These are phyloP conservation scores for Acrossocheilus wenchowensis DNA, from an alignment of 2,797 vertebrate species.

Conservation along the genomic window DNA sequence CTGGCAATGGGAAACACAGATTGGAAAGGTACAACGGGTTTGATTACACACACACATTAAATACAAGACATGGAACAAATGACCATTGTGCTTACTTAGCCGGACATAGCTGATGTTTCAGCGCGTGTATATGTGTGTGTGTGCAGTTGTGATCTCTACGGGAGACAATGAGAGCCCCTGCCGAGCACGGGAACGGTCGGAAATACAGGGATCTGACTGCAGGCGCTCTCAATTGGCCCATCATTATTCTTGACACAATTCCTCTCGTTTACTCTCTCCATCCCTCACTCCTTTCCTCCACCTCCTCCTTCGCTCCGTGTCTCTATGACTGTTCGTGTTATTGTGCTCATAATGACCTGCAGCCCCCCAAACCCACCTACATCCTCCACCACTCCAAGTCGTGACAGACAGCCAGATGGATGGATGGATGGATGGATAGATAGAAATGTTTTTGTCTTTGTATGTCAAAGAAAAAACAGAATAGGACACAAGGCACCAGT, in stretches of 20 bases:
- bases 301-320: conserved; percentile 66
- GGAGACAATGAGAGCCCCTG: conserved; percentile 47
- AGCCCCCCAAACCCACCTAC: conserved; percentile 52
- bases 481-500: not conserved
- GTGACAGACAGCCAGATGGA: not conserved
- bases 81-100: conserved; percentile 40
- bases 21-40: not conserved
- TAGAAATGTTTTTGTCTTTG: not conserved
- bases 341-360: conserved; percentile 53
- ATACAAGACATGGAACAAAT: conserved; percentile 31
- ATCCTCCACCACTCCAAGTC: conserved; percentile 7
- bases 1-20: conserved; percentile 27
- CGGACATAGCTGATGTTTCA: conserved; percentile 32
- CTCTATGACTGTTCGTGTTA: conserved; percentile 58
- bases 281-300: conserved; percentile 64
- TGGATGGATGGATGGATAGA: not conserved
- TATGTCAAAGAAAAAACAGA: not conserved
- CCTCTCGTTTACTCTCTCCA: conserved; percentile 55
- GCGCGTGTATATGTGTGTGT: not conserved
- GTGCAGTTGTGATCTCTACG: conserved; percentile 40
- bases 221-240: conserved; percentile 70
- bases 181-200: conserved; percentile 44
- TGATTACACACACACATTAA: conserved; percentile 41
- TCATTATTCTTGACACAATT: conserved; percentile 80
- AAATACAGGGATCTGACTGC: conserved; percentile 56